Base-by-base conservation (phyloP, 1,140 invertebrate genomes). In the Coenobita brevimanus region DNA sequence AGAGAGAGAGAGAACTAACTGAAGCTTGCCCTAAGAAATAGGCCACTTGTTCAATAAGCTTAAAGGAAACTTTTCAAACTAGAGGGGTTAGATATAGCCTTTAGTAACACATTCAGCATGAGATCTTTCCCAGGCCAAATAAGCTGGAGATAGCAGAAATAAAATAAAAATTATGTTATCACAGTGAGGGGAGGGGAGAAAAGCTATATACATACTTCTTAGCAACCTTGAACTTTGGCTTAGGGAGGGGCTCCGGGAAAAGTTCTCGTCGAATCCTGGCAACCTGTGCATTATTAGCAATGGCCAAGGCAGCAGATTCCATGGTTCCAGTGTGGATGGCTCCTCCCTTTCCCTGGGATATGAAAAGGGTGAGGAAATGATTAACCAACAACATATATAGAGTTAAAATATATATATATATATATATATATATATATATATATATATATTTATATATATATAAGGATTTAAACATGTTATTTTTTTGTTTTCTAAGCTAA, bases 271-370 rank as follows among this genome's bases (percentile, higher is more conserved):
- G 43, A 27, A 71, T 85, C 27, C 43, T 60, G 30, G 10, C 30
- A 73, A 75, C 41, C 27, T 73, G 64, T 36, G 17, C 24, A 13
- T 41, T 38, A 62, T 86, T 71, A 8, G 89, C 76, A 62, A 89
- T 30, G n/a, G 75, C 82, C 3, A 84, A 50, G 24, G 84, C 60
- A 27, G 82, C 82, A 1, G 89, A 89, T 50, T 89, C 89, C 82
- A 89, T 60, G 21, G 89, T 89, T 10, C 89, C 89, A 3, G 89
- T 89, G 78, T 89, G 89, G n/a, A 85, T 60, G 15, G 88, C 30
- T 33, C 46, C 27, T n/a, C 27, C 27, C 13, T 54, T 17, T 24
- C 71, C 80, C 54, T 82, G 41, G n/a, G n/a, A n/a, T n/a, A n/a
- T n/a, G n/a, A n/a, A n/a, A n/a, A n/a, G n/a, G n/a, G n/a, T n/a